These are phyloP conservation scores for Hypotaenidia okinawae DNA, from an alignment of 2,797 vertebrate species.

Conservation along the genomic window DNA sequence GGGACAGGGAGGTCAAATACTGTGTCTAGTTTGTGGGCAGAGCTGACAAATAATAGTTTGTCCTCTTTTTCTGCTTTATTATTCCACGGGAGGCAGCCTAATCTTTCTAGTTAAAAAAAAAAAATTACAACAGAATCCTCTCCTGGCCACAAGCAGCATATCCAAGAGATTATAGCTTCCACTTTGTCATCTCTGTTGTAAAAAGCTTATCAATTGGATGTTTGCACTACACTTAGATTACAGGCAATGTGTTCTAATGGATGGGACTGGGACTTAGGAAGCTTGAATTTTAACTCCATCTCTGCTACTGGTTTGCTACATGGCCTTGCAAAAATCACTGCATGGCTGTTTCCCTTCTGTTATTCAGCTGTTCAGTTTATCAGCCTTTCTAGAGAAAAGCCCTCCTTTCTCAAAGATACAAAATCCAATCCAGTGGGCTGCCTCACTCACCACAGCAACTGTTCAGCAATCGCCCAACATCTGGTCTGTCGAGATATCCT, in stretches of 20 bases:
- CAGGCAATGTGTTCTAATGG: not conserved
- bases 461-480: not conserved
- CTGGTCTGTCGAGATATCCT: not conserved
- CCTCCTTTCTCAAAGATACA: not conserved
- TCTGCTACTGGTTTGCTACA: not conserved
- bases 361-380: not conserved
- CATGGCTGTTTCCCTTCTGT: not conserved
- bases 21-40: not conserved
- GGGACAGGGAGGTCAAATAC: not conserved
- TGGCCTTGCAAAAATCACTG: not conserved
- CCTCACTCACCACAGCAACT: not conserved
- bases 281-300: constrained; percentile 19
- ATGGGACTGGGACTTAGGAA: not conserved
- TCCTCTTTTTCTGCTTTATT: not conserved
- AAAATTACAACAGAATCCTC: not conserved
- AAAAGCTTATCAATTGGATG: constrained; percentile 45
- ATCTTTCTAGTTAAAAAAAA: not conserved
- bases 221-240: constrained; percentile 28
- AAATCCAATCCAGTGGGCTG: not conserved
- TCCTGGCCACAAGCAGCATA: constrained; percentile 19
- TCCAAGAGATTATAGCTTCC: constrained; percentile 37
- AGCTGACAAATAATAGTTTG: constrained; percentile 11
- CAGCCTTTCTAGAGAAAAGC: not conserved
- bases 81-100: not conserved
- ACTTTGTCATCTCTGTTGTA: constrained; percentile 33